Percentiles rank a stretch among this genome's conserved stretches.
Evolutionary conservation across 2,888 invertebrate genomes (phyloP).

Genomic region (Phengaris arion): DNA sequence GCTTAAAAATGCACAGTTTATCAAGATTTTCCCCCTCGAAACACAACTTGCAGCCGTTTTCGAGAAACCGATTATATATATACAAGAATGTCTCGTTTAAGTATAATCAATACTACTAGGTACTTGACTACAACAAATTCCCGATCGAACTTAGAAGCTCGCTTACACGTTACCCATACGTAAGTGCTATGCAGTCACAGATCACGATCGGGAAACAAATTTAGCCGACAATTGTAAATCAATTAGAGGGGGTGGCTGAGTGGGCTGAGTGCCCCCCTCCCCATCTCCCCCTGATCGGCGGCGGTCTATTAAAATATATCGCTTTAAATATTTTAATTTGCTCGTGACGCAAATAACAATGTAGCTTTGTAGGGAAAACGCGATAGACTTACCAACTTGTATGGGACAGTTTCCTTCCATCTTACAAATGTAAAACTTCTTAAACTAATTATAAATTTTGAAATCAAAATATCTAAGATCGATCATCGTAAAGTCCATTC

Average conservation of each 20-base stretch:
- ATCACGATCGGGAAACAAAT: slow-evolving; percentile 77
- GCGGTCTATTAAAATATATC: slow-evolving; percentile 47
- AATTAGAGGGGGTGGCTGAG: slow-evolving; percentile 76
- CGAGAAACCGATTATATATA: too few relatives aligned
- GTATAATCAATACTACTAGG: too few relatives aligned
- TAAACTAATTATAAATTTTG: too few relatives aligned
- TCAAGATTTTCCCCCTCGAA: too few relatives aligned
- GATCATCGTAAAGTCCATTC: too few relatives aligned
- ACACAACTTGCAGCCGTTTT: too few relatives aligned
- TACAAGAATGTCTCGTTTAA: too few relatives aligned
- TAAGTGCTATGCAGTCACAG: slow-evolving; percentile 60
- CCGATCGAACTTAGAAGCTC: background rate
- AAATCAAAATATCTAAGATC: too few relatives aligned
- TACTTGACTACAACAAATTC: too few relatives aligned
- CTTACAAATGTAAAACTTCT: too few relatives aligned
- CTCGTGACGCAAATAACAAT: slow-evolving; percentile 20
- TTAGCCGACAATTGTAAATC: slow-evolving; percentile 80
- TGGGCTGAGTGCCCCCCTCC: slow-evolving; percentile 71
- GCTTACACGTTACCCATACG: background rate
- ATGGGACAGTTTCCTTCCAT: background rate
- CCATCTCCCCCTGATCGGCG: slow-evolving; percentile 58
- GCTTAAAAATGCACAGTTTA: too few relatives aligned
- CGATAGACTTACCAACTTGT: background rate
- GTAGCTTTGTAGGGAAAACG: background rate
- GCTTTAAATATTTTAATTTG: slow-evolving; percentile 51